These are phyloP conservation scores for Drosophila albomicans DNA, from an alignment of 1,140 invertebrate genomes.

Conservation along the genomic window DNA sequence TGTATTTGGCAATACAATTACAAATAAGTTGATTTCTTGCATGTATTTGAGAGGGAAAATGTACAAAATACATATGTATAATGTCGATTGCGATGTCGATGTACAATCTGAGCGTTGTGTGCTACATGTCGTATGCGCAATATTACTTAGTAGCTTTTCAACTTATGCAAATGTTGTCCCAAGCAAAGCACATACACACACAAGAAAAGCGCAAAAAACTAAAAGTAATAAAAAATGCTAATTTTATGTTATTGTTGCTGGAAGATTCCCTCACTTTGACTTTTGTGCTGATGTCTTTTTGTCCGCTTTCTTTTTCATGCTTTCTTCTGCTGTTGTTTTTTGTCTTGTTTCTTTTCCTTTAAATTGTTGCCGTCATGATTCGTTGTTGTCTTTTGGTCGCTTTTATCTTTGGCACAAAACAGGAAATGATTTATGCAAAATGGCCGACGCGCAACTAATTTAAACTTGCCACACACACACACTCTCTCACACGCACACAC, in stretches of 20 bases:
- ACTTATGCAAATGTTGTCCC: constrained; percentile 69
- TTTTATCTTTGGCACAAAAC: constrained; percentile 73
- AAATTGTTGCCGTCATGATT: constrained; percentile 51
- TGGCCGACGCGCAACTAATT: constrained; percentile 70
- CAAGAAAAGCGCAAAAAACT: constrained; percentile 58
- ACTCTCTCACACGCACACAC: constrained; percentile 13
- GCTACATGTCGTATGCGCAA: constrained; percentile 71
- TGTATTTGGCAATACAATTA: constrained; percentile 39
- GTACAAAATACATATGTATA: constrained; percentile 4
- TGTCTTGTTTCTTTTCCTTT: constrained; percentile 15
- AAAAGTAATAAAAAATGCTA: constrained; percentile 83
- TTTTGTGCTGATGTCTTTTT: constrained; percentile 46
- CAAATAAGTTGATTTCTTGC: constrained; percentile 27
- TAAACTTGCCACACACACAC: constrained; percentile 58
- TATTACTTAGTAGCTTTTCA: constrained; percentile 66
- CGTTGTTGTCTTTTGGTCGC: constrained; percentile 49
- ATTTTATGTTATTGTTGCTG: constrained; percentile 81
- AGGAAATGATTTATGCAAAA: constrained; percentile 82
- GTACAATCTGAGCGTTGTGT: constrained; percentile 5
- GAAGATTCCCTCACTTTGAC: constrained; percentile 55
- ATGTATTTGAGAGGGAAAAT: background rate
- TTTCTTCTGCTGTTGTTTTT: constrained; percentile 1
- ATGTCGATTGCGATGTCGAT: background rate
- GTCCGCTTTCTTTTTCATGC: constrained; percentile 48
- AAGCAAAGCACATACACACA: constrained; percentile 17